phyloP scores from a whole-genome alignment of 2,797 vertebrate species.

The Bufotes viridis region DNA sequence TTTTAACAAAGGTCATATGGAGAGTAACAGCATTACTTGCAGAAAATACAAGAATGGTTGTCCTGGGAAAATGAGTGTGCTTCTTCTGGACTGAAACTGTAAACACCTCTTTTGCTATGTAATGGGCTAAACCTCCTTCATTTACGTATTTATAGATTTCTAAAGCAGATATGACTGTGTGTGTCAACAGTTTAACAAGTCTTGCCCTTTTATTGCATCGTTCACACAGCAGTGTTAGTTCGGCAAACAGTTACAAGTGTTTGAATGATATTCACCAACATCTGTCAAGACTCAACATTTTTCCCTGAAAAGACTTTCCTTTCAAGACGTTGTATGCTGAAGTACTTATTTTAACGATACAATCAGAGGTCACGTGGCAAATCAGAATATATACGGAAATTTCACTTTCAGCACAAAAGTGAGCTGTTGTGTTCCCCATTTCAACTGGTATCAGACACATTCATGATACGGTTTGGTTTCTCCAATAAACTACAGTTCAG shows the following conservation, averaged over 20 bases:
- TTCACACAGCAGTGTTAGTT: constrained; percentile 15
- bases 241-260: constrained; percentile 16
- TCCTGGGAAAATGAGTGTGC: constrained; percentile 9
- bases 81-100: not conserved
- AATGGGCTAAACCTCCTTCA: not conserved
- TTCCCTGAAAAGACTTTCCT: not conserved
- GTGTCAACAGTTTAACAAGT: constrained; percentile 24
- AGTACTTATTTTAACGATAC: not conserved
- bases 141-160: constrained; percentile 10
- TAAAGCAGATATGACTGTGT: not conserved
- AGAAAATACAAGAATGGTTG: not conserved
- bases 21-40: not conserved
- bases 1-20: not conserved
- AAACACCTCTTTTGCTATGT: constrained; percentile 11
- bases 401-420: not conserved
- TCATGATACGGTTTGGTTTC: not conserved
- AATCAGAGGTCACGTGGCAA: constrained; percentile 14
- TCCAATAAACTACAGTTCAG: no score
- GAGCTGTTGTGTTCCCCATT: not conserved
- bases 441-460: not conserved
- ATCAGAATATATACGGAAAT: not conserved
- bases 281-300: constrained; percentile 12
- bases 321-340: constrained; percentile 4
- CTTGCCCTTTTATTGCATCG: constrained; percentile 33
- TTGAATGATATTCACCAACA: constrained; percentile 10